Evolutionary conservation across 2,888 invertebrate genomes (phyloP).

Genomic region (Dromius quadrimaculatus): DNA sequence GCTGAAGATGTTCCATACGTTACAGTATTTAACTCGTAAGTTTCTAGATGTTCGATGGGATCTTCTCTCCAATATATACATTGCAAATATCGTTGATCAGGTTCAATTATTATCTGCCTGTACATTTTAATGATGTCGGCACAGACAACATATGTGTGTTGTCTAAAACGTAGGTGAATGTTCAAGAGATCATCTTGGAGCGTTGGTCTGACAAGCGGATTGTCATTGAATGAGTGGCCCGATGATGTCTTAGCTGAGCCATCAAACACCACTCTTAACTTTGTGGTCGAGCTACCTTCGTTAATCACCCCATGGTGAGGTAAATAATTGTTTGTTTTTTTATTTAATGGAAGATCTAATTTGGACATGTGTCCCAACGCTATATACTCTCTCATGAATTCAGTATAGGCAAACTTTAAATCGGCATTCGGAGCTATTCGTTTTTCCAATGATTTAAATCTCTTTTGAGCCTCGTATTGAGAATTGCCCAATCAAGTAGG

Average conservation of each 20-base stretch:
- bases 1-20: no score
- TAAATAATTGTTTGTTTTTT: constrained; percentile 10
- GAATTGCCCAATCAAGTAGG: constrained; percentile 45
- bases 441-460: constrained; percentile 39
- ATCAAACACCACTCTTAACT: constrained; percentile 44
- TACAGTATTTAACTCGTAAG: no score
- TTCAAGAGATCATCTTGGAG: constrained; percentile 3
- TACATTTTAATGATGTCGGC: constrained; percentile 11
- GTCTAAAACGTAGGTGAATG: constrained; percentile 10
- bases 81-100: no score
- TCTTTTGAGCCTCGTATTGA: constrained; percentile 34
- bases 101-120: neutral
- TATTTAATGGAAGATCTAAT: neutral
- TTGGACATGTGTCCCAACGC: constrained; percentile 23
- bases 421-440: constrained; percentile 12
- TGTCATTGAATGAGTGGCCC: constrained; percentile 23
- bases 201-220: neutral
- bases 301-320: constrained; percentile 48
- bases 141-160: neutral
- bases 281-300: constrained; percentile 36
- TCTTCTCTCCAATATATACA: no score
- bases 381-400: constrained; percentile 50
- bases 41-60: no score
- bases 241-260: constrained; percentile 10
- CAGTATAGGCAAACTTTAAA: constrained; percentile 23